Evolutionary conservation across 2,797 vertebrate genomes (phyloP), one percentile per base, ranked within the genome.

Genomic region (Peromyscus aztecus): DNA sequence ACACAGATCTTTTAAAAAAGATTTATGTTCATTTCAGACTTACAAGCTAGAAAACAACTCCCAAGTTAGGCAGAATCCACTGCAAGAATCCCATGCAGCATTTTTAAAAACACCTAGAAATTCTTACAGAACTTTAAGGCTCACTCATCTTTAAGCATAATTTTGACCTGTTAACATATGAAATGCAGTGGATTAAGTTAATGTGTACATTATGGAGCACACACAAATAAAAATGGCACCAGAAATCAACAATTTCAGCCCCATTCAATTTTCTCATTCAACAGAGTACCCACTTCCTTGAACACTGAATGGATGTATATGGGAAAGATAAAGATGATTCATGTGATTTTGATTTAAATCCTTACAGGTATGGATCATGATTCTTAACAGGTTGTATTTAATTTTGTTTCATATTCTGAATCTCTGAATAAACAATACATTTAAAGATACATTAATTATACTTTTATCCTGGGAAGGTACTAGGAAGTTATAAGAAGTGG

Each of bases 101-200:
- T 87, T 94, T 90, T 61, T 57, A 82, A 95, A 96, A 95, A 83
- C 73, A 94, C 67, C 14, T 76, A 69, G 46, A 90, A 96, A 92
- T 63, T 69, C 34, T 80, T 88, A 49, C 9, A 12, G 52, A 93
- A 67, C 27, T 69, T 94, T 90, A 94, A 96, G 84, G 37, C 4
- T 71, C 55, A 89, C 55, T 92, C 78, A 92, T 1, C 9, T 94
- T 89, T 90, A 76, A 59, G 87, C 3, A 65, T 94, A 89, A 11
- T 86, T 29, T 88, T 23, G 3, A 94, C 4, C 17, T 87, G 84
- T 92, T 63, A 31, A 87, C 10, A 71, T 67, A 14, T 89, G n/a
- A 49, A 29, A 83, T 37, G 57, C 0, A 83, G 49, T 75, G 23
- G 65, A 83, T 63, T 81, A 89, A 91, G 61, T 94, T 87, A 71